Evolutionary conservation across 2,113 vertebrate species (phyloP), one percentile per base, ranked within the genome.

Genomic region (Alligator sinensis): DNA sequence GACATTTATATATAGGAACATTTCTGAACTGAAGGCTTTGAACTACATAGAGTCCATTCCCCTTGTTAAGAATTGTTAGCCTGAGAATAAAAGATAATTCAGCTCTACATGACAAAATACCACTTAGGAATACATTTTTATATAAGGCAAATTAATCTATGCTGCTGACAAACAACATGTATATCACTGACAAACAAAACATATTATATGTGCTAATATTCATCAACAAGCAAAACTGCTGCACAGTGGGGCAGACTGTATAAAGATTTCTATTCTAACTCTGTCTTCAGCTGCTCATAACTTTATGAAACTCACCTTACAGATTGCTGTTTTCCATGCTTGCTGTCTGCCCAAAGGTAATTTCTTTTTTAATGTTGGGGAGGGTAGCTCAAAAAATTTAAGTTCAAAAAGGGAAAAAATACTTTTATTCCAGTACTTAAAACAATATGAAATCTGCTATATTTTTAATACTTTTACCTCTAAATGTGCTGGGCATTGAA

Each of bases 11-110:
- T 80, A 80, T 77, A 74, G 85, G 27, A 96, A 60, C 3, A 9
- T 88, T 96, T 94, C 28, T 72, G 8, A 93, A 82, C 80, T 28
- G 13, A 4, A 84, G 63, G 58, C 63, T 90, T 90, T 92, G 74
- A 88, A 82, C 17, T 63, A 12, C 81, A 79, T 90, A 93, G 66
- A 75, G 30, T 28, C 10, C n/a, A 72, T 84, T 93, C 80, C n/a
- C 90, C 58, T 66, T 19, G 8, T 66, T 77, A 86, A 92, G n/a
- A 70, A 21, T 17, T 38, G 80, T 19, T 16, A 59, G 47, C 13
- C 34, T 54, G 70, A 62, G 34, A 80, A 64, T 1, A 55, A 84
- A 88, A 27, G 0, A 3, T 8, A 74, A 66, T 74, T 66, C 9
- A 60, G 11, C 89, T 85, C 61, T 82, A 77, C 61, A 57, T 86